Evolutionary conservation across 2,113 vertebrate genomes (phyloP).

Genomic region (Lutjanus erythropterus): DNA sequence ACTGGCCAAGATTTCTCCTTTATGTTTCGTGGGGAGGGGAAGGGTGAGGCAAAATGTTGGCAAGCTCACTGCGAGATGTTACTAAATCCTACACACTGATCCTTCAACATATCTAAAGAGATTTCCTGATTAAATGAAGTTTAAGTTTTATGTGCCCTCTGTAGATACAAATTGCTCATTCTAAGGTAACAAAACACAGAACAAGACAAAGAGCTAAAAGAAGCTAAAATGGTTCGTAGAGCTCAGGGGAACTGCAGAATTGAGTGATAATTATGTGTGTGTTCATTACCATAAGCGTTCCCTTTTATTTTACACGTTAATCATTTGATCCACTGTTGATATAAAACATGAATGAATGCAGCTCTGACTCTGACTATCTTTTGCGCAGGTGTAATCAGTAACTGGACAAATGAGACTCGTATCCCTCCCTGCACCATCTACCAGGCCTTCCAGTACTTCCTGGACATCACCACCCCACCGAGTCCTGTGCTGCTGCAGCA

Average conservation of each 20-base stretch:
- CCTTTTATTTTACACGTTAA: not conserved
- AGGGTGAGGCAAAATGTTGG: too few relatives aligned
- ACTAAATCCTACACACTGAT: too few relatives aligned
- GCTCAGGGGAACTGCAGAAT: not conserved
- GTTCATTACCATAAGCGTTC: not conserved
- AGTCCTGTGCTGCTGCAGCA: constrained; percentile 95
- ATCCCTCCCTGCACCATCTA: constrained; percentile 96
- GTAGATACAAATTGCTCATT: too few relatives aligned
- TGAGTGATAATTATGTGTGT: not conserved
- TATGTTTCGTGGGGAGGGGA: too few relatives aligned
- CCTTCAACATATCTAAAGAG: too few relatives aligned
- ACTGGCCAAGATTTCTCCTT: too few relatives aligned
- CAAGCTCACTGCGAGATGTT: too few relatives aligned
- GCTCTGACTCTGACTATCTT: constrained; percentile 18
- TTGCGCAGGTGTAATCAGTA: constrained; percentile 93
- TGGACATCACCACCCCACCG: constrained; percentile 97
- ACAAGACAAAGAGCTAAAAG: not conserved
- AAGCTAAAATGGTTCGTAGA: not conserved
- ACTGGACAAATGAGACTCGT: constrained; percentile 93
- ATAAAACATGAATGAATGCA: not conserved
- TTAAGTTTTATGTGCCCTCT: too few relatives aligned
- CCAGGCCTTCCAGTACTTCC: constrained; percentile 96
- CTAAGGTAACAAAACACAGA: too few relatives aligned
- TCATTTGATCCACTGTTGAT: not conserved
- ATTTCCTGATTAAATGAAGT: too few relatives aligned